Evolutionary conservation across 1,140 invertebrate species (phyloP).

Genomic region (Drosophila kikkawai): DNA sequence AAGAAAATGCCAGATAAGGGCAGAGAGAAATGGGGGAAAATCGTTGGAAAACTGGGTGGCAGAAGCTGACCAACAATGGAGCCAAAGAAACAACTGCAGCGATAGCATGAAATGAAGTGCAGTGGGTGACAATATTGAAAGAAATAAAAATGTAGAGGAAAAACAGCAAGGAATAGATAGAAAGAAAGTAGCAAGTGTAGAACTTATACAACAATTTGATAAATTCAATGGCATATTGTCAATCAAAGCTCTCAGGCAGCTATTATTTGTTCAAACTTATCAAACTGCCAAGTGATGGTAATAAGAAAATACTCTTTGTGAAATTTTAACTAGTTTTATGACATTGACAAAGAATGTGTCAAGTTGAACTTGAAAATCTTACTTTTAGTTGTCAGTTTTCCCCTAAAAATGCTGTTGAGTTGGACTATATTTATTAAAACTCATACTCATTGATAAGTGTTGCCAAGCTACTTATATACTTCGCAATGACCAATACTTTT

Average conservation of each 20-base stretch:
- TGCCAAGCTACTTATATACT: neutral
- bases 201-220: conserved; percentile 17
- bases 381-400: neutral
- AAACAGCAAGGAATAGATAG: neutral
- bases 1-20: conserved; percentile 45
- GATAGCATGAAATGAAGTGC: conserved; percentile 45
- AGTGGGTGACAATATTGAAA: conserved; percentile 43
- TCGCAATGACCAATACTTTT: neutral
- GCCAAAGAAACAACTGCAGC: conserved; percentile 13
- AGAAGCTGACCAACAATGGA: conserved; percentile 40
- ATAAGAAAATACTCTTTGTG: conserved; percentile 5
- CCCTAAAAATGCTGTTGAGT: neutral
- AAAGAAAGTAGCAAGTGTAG: conserved; percentile 10
- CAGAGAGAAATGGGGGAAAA: conserved; percentile 16
- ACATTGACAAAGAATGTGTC: conserved; percentile 9
- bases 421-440: neutral
- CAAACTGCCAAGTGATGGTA: conserved; percentile 15
- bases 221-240: conserved; percentile 26
- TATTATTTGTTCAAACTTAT: conserved; percentile 42
- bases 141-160: conserved; percentile 13
- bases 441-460: neutral
- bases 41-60: conserved; percentile 8
- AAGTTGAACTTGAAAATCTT: neutral
- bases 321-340: conserved; percentile 9
- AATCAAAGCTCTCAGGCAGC: conserved; percentile 27